Evolutionary conservation across 2,797 vertebrate genomes (phyloP), one percentile per base, ranked within the genome.

Genomic region (Lacerta bilineata): DNA sequence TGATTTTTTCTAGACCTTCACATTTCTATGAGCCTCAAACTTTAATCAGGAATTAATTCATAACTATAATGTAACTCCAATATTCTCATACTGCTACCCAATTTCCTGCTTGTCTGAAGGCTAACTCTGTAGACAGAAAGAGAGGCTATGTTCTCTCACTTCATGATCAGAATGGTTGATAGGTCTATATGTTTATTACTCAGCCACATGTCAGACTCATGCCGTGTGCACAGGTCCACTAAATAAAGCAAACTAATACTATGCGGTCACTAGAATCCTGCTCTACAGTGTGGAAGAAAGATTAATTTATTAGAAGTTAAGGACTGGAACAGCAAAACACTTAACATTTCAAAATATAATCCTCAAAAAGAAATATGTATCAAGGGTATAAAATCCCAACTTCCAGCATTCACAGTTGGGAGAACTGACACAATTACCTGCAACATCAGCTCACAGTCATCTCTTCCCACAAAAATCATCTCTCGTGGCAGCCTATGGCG

Each of bases 401-500:
- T 91, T 88, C 86, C 50, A 94, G 84, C 29, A 91, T 77, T 43
- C 86, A 87, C 46, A 93, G 46, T 46, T 79, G 1, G 87, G 66
- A 94, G 94, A 80, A 61, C 10, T 82, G 89, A 93, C 46, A 7
- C 66, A 87, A 96, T 98, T 96, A 99, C 99, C 98, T 99, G 99
- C 85, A 99, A 97, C 99, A 99, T 99, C 92, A 99, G 98, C 95
- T 99, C 99, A 83, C 99, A 99, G 97, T 99, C 99, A 95, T 99
- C 99, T 93, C 99, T 97, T 84, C 99, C 99, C 36, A 99, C 99
- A 92, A 99, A 99, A 96, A 99, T 99, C 99, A 99, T 99, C 96
- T 99, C 99, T 86, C 98, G 97, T 91, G 99, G 99, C 94, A 99
- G 98, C 83, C 99, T 97, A 88, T 99, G 99, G 86, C 99, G 98